These are phyloP conservation scores for Porites australiensis DNA, from an alignment of 64 coral and sea anemone species.

Conservation along the genomic window DNA sequence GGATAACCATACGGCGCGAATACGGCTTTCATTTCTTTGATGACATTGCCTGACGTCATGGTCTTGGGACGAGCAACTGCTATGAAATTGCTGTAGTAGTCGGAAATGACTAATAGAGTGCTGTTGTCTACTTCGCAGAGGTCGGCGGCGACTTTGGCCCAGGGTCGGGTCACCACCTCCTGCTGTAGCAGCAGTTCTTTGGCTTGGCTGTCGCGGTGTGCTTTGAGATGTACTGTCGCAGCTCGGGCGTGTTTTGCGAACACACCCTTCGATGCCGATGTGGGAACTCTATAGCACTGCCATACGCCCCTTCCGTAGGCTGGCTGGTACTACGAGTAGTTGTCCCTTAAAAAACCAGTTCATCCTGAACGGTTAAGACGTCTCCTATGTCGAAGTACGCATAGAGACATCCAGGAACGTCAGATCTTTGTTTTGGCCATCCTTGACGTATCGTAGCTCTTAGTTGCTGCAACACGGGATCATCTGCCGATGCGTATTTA, in stretches of 20 bases:
- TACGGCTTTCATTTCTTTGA: slow-evolving; percentile 26
- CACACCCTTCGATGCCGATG: slow-evolving; percentile 14
- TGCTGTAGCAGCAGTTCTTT: slow-evolving; percentile 26
- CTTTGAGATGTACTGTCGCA: slow-evolving; percentile 19
- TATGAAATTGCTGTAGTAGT: slow-evolving; percentile 34
- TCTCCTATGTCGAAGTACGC: neutral
- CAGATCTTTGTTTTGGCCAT: slow-evolving; percentile 6
- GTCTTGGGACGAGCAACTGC: neutral
- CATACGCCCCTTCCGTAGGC: neutral
- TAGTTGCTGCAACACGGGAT: slow-evolving; percentile 20
- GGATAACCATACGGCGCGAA: slow-evolving; percentile 17
- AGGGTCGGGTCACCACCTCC: neutral
- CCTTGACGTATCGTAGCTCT: neutral
- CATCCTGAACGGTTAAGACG: neutral
- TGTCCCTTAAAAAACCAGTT: slow-evolving; percentile 10
- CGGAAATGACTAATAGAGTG: neutral
- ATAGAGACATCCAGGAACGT: neutral
- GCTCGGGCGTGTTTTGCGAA: neutral
- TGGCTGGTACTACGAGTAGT: slow-evolving; percentile 2
- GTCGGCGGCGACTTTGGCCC: slow-evolving; percentile 35
- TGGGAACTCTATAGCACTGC: neutral
- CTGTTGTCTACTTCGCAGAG: neutral
- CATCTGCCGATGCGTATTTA: neutral
- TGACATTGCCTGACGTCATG: neutral
- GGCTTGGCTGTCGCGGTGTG: neutral